A percentile compares a stretch with the other conserved stretches of the same genome.
Evolutionary conservation across 2,888 invertebrate genomes (phyloP).

Genomic region (Polyommatus icarus): DNA sequence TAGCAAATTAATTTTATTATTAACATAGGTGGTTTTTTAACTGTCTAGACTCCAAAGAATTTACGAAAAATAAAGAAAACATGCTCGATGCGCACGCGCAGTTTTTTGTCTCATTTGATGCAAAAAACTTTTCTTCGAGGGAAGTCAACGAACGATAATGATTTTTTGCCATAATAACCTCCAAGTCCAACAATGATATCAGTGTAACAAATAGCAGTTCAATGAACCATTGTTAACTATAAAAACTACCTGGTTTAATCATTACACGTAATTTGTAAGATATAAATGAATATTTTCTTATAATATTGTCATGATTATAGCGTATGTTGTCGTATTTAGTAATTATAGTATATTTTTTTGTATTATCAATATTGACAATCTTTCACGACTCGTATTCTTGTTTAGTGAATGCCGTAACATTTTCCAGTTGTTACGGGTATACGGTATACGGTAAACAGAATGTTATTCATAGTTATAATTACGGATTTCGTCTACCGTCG

Average conservation of each 20-base stretch:
- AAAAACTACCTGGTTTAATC: constrained; percentile 26
- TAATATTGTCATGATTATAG: neutral
- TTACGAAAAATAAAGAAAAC: neutral
- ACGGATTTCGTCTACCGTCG: too few species aligned
- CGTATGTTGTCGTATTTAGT: too few species aligned
- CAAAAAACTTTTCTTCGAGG: neutral
- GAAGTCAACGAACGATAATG: constrained; percentile 21
- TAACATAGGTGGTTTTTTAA: neutral
- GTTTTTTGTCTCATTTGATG: neutral
- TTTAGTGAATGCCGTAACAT: too few species aligned
- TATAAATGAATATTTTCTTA: constrained; percentile 10
- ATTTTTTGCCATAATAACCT: constrained; percentile 29
- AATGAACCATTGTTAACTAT: constrained; percentile 6
- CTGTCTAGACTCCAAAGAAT: neutral
- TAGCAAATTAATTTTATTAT: too few species aligned
- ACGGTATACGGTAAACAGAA: too few species aligned
- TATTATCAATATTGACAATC: too few species aligned
- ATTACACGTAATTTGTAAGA: constrained; percentile 22
- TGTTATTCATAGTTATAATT: too few species aligned
- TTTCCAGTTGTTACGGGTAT: too few species aligned
- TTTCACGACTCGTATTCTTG: too few species aligned
- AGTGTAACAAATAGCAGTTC: constrained; percentile 20
- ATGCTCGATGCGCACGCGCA: neutral
- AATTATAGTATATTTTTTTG: too few species aligned
- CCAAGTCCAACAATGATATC: constrained; percentile 10